These are phyloP conservation scores for Cataglyphis cursor DNA, from an alignment of 2,888 invertebrate genomes.

Conservation along the genomic window DNA sequence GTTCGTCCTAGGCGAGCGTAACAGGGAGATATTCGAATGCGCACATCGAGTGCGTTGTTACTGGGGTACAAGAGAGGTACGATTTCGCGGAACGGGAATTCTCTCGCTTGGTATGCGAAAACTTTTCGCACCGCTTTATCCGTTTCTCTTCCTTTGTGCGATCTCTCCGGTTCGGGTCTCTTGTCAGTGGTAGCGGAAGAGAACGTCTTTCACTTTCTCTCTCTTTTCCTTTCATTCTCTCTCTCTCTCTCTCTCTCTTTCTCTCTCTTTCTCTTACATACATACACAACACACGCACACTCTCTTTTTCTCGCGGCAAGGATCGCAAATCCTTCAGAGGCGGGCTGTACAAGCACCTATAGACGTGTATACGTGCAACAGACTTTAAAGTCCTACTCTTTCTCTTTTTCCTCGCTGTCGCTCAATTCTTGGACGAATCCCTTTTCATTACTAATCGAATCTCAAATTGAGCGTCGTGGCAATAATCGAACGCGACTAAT, in stretches of 20 bases:
- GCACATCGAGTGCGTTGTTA: constrained; percentile 56
- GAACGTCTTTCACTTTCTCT: constrained; percentile 36
- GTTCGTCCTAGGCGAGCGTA: constrained; percentile 58
- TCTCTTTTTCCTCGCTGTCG: constrained; percentile 1
- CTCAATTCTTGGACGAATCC: constrained; percentile 1
- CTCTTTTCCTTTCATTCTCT: constrained; percentile 2
- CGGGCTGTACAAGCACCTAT: constrained; percentile 38
- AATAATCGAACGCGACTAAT: constrained; percentile 55
- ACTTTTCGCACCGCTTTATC: constrained; percentile 49
- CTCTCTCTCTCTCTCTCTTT: background rate
- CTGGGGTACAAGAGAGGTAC: constrained; percentile 45
- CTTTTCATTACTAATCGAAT: constrained; percentile 60
- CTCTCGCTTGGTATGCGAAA: constrained; percentile 36
- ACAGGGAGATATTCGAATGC: constrained; percentile 60
- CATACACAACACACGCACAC: background rate
- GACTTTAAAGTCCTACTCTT: constrained; percentile 25
- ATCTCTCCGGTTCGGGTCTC: constrained; percentile 26
- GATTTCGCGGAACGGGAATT: constrained; percentile 48
- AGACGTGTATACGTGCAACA: constrained; percentile 26
- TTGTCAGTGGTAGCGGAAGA: constrained; percentile 54
- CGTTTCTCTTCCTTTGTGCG: constrained; percentile 52
- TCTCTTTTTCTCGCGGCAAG: constrained; percentile 16
- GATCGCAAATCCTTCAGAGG: constrained; percentile 45
- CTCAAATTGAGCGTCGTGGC: constrained; percentile 60
- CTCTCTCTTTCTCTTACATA: background rate